phyloP scores from a whole-genome alignment of 2,797 vertebrate genomes.

The Rhinophrynus dorsalis region DNA sequence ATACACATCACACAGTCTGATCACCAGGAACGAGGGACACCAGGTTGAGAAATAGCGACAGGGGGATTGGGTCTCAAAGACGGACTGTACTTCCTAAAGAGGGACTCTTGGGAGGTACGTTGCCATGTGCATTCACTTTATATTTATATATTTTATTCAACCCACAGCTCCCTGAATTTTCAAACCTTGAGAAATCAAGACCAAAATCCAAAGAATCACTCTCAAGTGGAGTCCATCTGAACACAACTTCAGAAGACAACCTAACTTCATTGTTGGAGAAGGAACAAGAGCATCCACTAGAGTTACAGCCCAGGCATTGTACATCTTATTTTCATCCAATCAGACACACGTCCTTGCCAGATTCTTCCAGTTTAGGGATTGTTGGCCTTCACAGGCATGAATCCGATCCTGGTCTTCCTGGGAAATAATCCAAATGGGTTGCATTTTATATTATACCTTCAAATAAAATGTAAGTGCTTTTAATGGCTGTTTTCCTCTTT shows the following conservation, averaged over 20 bases:
- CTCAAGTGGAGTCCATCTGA: slow-evolving; percentile 72
- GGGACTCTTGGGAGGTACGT: too few species aligned
- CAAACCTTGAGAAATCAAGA: slow-evolving; percentile 76
- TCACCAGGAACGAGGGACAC: too few species aligned
- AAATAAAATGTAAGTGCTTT: slow-evolving; percentile 78
- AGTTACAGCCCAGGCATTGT: slow-evolving; percentile 67
- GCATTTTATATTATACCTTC: slow-evolving; percentile 72
- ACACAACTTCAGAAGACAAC: slow-evolving; percentile 79
- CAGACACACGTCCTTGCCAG: slow-evolving; percentile 84
- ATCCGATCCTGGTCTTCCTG: slow-evolving; percentile 85
- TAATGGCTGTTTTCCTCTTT: slow-evolving; percentile 77
- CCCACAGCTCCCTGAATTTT: slow-evolving; percentile 76
- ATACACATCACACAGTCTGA: too few species aligned
- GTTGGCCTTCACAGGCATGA: slow-evolving; percentile 83
- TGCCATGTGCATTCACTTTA: not conserved
- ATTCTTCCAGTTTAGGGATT: slow-evolving; percentile 73
- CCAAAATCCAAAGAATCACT: slow-evolving; percentile 88
- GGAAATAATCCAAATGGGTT: slow-evolving; percentile 72
- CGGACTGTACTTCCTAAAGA: too few species aligned
- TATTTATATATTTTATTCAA: slow-evolving; percentile 51
- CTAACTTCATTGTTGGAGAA: slow-evolving; percentile 77
- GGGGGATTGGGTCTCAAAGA: too few species aligned
- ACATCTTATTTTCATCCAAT: slow-evolving; percentile 76
- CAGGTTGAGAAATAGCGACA: too few species aligned
- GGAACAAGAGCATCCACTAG: slow-evolving; percentile 65